Percentiles rank a stretch among this genome's conserved stretches.
Conservation (phyloP, 1,140 invertebrate species). For the Zaprionus capensis region DNA sequence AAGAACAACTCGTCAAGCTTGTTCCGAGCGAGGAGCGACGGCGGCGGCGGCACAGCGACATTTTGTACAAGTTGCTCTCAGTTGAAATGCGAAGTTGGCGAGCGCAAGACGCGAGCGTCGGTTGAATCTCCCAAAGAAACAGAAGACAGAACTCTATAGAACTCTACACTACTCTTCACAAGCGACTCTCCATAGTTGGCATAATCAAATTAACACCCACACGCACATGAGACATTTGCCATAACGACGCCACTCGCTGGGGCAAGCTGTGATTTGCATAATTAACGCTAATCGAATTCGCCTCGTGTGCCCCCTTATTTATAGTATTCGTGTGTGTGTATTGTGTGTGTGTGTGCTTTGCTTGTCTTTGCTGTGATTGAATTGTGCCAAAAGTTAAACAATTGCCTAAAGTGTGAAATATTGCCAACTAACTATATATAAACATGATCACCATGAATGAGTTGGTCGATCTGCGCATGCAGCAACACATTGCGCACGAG, state of each 20-base stretch:
- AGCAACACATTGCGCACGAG: conserved; percentile 83
- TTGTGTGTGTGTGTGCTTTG: conserved; percentile 15
- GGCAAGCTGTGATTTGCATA: conserved; percentile 69
- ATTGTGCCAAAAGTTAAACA: conserved; percentile 69
- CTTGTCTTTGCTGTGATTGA: conserved; percentile 48
- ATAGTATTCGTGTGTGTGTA: conserved; percentile 25
- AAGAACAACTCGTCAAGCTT: conserved; percentile 66
- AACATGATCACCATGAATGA: conserved; percentile 83
- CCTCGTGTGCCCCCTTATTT: conserved; percentile 59
- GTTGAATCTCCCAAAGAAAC: conserved; percentile 19
- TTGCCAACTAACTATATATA: conserved; percentile 17
- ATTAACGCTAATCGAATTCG: conserved; percentile 73
- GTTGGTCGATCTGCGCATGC: conserved; percentile 82
- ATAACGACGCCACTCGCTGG: conserved; percentile 37
- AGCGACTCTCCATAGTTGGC: conserved; percentile 14
- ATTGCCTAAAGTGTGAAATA: conserved; percentile 59
- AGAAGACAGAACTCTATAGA: conserved; percentile 4
- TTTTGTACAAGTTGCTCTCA: conserved; percentile 72
- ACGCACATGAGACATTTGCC: conserved; percentile 58
- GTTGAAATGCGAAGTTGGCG: conserved; percentile 79
- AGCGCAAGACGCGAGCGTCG: conserved; percentile 72
- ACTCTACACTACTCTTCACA: conserved; percentile 23
- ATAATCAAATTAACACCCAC: conserved; percentile 83
- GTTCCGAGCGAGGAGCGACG: conserved; percentile 50
- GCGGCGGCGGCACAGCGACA: conserved; percentile 42